Conservation (phyloP, 1,140 invertebrate genomes). For the Lethocerus indicus region DNA sequence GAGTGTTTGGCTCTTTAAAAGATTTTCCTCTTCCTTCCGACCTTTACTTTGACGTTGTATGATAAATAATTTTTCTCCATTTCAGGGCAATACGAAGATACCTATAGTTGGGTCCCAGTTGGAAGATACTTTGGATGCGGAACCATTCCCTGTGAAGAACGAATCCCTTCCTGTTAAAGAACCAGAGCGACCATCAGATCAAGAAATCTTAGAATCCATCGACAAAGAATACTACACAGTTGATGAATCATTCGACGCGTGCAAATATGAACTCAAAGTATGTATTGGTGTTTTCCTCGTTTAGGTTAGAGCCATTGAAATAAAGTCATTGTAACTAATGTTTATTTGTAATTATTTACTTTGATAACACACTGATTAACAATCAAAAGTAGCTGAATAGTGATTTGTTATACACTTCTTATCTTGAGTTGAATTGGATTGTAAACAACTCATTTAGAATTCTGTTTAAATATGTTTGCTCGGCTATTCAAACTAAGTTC, state of each 20-base stretch:
- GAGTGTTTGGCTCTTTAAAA: not conserved
- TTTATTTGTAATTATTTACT: not conserved
- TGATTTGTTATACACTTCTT: not conserved
- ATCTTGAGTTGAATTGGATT: not conserved
- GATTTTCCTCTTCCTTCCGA: not conserved
- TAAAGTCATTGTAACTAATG: not conserved
- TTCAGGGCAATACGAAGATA: slow-evolving; percentile 13
- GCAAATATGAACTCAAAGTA: slow-evolving; percentile 19
- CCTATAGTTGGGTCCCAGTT: slow-evolving; percentile 11
- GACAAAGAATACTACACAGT: slow-evolving; percentile 16
- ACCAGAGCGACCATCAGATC: slow-evolving; percentile 14
- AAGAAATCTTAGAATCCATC: slow-evolving; percentile 19
- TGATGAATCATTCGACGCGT: slow-evolving; percentile 16
- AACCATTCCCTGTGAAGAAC: not conserved
- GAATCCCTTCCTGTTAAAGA: not conserved
- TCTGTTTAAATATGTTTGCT: not conserved
- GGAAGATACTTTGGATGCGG: not conserved
- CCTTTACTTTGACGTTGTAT: not conserved
- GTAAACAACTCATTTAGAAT: not conserved
- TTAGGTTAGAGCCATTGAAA: no score
- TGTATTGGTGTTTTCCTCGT: not conserved
- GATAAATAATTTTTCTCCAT: not conserved
- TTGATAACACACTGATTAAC: not conserved
- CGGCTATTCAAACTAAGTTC: not conserved
- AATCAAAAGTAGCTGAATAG: not conserved